Percentiles rank a stretch among this genome's conserved stretches.
These are phyloP conservation scores for Helicolenus hilgendorfi DNA, from an alignment of 2,797 vertebrate species.

Conservation along the genomic window DNA sequence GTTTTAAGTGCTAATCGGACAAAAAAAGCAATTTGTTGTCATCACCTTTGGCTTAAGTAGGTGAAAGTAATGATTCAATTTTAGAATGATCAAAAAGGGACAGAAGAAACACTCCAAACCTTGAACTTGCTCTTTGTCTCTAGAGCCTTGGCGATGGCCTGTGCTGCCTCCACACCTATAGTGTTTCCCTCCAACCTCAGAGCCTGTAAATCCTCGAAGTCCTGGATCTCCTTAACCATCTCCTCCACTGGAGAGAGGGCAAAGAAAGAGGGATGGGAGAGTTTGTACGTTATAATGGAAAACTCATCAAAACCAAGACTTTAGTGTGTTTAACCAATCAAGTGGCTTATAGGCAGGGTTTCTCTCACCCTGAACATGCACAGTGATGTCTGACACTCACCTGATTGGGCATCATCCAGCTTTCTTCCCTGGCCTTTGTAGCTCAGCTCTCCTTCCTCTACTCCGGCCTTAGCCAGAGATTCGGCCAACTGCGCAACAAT, in stretches of 20 bases:
- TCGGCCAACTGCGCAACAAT: slow-evolving; percentile 94
- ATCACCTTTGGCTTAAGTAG: not conserved
- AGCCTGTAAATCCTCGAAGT: slow-evolving; percentile 93
- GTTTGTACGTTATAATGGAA: not conserved
- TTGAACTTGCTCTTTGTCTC: slow-evolving; percentile 94
- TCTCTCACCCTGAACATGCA: not conserved
- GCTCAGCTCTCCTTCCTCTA: slow-evolving; percentile 95
- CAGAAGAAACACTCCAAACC: slow-evolving; percentile 82
- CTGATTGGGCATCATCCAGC: slow-evolving; percentile 95
- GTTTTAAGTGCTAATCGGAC: not conserved
- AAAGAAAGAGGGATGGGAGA: not conserved
- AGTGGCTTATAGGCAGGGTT: not conserved
- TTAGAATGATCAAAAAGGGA: not conserved
- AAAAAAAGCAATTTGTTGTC: not conserved
- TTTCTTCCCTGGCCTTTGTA: slow-evolving; percentile 97
- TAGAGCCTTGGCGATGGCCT: slow-evolving; percentile 95
- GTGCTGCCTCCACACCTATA: slow-evolving; percentile 95
- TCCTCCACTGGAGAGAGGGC: slow-evolving; percentile 89
- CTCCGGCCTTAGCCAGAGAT: slow-evolving; percentile 94
- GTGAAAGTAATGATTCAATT: not conserved
- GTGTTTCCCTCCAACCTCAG: slow-evolving; percentile 98
- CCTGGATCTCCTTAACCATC: slow-evolving; percentile 95
- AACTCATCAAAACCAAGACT: not conserved
- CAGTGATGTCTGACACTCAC: slow-evolving; percentile 82
- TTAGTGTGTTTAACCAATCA: not conserved